Evolutionary conservation across 2,797 vertebrate genomes (phyloP).

Genomic region (Ptychadena robeensis): DNA sequence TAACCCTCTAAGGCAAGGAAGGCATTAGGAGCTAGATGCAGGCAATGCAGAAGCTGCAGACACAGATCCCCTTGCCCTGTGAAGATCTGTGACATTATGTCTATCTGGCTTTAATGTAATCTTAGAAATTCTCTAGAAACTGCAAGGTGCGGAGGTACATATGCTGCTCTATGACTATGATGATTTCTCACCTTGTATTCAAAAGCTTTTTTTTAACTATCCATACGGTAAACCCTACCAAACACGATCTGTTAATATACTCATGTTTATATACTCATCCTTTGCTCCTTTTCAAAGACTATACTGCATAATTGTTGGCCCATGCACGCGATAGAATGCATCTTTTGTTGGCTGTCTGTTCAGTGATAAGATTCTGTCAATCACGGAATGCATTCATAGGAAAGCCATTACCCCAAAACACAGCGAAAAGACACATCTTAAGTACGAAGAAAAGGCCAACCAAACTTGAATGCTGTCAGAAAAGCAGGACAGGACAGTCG

Average conservation of each 20-base stretch:
- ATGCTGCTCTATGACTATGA: too few relatives aligned
- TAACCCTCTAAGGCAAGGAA: too few relatives aligned
- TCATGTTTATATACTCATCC: not conserved
- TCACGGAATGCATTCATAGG: slow-evolving; percentile 73
- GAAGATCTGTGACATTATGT: too few relatives aligned
- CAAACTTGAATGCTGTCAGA: slow-evolving; percentile 69
- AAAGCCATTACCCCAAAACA: slow-evolving; percentile 70
- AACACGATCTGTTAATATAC: not conserved
- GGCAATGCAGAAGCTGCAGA: too few relatives aligned
- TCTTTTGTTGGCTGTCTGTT: slow-evolving; percentile 73
- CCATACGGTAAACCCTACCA: not conserved
- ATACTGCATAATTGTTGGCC: not conserved
- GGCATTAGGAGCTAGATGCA: too few relatives aligned
- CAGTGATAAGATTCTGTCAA: slow-evolving; percentile 78
- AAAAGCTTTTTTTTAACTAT: too few relatives aligned
- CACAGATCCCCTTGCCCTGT: too few relatives aligned
- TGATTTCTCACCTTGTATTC: too few relatives aligned
- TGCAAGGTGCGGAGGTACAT: too few relatives aligned
- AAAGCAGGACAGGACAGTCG: slow-evolving; percentile 69
- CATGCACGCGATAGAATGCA: slow-evolving; percentile 48
- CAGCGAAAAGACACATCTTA: slow-evolving; percentile 66
- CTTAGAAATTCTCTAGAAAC: too few relatives aligned
- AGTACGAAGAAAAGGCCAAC: slow-evolving; percentile 74
- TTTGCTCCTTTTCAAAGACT: not conserved
- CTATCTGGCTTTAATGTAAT: too few relatives aligned